Conservation (phyloP, 2,113 vertebrate species). For the Emydura subglobosa region DNA sequence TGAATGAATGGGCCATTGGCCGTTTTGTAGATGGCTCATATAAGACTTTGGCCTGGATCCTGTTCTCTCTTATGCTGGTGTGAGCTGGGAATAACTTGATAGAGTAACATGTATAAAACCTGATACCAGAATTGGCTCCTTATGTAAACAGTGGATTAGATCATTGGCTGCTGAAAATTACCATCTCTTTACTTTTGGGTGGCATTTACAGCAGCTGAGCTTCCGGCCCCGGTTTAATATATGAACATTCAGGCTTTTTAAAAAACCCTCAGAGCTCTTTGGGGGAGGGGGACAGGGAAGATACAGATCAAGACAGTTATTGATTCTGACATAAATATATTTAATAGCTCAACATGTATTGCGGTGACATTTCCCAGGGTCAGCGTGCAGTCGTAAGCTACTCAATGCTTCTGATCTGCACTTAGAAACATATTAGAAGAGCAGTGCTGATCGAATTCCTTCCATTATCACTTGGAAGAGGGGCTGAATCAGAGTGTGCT, state of each 20-base stretch:
- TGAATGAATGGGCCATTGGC: not conserved
- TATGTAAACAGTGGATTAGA: not conserved
- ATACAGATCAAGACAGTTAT: not conserved
- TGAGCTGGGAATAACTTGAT: not conserved
- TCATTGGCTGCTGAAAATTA: not conserved
- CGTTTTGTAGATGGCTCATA: not conserved
- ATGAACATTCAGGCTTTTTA: not conserved
- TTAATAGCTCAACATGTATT: not conserved
- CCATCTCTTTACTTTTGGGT: not conserved
- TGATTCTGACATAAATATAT: not conserved
- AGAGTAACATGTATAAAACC: not conserved
- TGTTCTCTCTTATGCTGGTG: not conserved
- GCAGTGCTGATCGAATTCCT: not conserved
- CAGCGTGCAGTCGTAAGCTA: accelerated
- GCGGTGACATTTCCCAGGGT: not conserved
- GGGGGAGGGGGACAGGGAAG: not conserved
- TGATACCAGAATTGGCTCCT: not conserved
- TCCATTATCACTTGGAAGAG: not conserved
- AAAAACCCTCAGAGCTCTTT: not conserved
- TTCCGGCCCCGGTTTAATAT: not conserved
- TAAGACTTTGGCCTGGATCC: not conserved
- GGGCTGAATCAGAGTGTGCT: not conserved
- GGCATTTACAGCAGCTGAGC: not conserved
- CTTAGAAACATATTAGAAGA: accelerated
- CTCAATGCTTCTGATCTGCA: not conserved